Evolutionary conservation across 2,888 invertebrate species (phyloP), one percentile per base, ranked within the genome.

Genomic region (Dioctria linearis): DNA sequence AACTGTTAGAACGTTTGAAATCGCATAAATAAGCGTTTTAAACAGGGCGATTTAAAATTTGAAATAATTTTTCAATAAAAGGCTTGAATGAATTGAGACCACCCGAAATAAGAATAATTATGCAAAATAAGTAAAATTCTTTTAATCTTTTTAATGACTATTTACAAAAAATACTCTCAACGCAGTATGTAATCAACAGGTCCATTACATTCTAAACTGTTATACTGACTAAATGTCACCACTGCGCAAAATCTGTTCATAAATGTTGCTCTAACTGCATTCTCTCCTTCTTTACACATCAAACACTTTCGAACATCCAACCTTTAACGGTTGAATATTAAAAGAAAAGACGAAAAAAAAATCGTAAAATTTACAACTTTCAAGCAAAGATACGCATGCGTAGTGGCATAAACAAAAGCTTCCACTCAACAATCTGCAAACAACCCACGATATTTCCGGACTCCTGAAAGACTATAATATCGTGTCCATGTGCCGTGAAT

Each of bases 401-500:
- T 51, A 69, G 9, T 51, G 25, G 69, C 51, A 51, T 69, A 69
- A 69, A 69, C 39, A 54, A 51, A 25, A 37, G 11, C 69, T 51
- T 69, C 69, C 69, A 69, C 69, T 69, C 69, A 69, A 51, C 5
- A 49, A 51, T 69, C 69, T 69, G 69, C 69, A 69, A 69, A 69
- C 69, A 69, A 11, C 69, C 69, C 69, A 69, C 69, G 69, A 37
- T 51, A n/a, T 39, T 69, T 37, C 39, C 37, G 66, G 51, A 11
- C 25, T 69, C 49, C 75, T 25, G 25, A 25, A 25, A 25, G 25
- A 25, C 25, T 81, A 81, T 81, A 81, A 80, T 75, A 61, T 76
- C 43, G 43, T 61, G 69, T 69, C 75, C 79, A 79, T 79, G 76
- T 75, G 79, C 42, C 67, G 9, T 73, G 63, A 76, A 25, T 0